Evolutionary conservation across 2,888 invertebrate genomes (phyloP).

Genomic region (Petrolisthes manimaculis): DNA sequence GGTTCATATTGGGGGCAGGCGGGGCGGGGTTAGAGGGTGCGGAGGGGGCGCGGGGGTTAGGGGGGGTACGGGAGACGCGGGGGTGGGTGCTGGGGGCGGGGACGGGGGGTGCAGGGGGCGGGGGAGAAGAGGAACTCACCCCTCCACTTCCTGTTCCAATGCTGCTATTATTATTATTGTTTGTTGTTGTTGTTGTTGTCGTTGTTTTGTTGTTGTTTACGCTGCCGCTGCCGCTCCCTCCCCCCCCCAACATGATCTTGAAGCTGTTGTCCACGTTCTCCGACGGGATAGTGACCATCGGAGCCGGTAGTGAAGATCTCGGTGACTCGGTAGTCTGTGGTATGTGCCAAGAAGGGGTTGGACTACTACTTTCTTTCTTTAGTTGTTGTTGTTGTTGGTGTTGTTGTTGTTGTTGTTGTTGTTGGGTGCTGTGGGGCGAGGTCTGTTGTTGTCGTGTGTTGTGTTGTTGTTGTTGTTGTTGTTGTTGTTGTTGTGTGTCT

Average conservation of each 20-base stretch:
- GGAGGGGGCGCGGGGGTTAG: constrained; percentile 37
- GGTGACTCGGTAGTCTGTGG: constrained; percentile 61
- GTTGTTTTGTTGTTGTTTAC: background rate
- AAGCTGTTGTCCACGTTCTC: constrained; percentile 64
- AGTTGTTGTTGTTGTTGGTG: constrained; percentile 52
- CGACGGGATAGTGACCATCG: constrained; percentile 61
- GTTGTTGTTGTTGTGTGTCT: constrained; percentile 60
- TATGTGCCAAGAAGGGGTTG: constrained; percentile 64
- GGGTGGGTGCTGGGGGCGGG: constrained; percentile 28
- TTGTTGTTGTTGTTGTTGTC: no score
- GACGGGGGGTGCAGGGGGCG: constrained; percentile 39
- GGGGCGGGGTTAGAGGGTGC: no score
- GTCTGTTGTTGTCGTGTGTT: constrained; percentile 52
- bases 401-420: constrained; percentile 58
- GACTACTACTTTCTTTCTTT: constrained; percentile 60
- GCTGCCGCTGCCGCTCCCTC: background rate
- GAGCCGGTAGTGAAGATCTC: constrained; percentile 23
- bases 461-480: constrained; percentile 57
- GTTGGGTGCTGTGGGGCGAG: constrained; percentile 64
- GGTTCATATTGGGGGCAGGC: no score
- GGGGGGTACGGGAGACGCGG: constrained; percentile 37
- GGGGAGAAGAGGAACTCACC: constrained; percentile 61
- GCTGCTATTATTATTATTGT: background rate
- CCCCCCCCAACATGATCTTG: constrained; percentile 59
- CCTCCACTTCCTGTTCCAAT: constrained; percentile 56